Conservation (phyloP, 2,797 vertebrate genomes). For the Danio choprae region DNA sequence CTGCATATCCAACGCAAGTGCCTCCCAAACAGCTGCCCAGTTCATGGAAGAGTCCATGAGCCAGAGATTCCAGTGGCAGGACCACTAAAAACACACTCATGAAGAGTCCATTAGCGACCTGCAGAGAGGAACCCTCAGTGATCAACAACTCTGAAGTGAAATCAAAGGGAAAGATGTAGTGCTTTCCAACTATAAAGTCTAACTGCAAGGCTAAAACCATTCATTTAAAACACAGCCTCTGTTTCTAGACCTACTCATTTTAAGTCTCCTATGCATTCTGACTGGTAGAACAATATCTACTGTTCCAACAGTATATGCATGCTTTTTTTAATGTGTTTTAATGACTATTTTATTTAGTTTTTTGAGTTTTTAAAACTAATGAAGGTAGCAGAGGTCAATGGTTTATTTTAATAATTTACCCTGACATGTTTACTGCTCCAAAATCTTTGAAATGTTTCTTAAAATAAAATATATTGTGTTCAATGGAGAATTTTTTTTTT, state of each 20-base stretch:
- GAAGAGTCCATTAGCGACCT: slow-evolving; percentile 90
- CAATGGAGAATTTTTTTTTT: no score
- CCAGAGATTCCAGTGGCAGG: slow-evolving; percentile 93
- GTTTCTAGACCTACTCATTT: background rate
- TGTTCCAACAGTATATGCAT: no score
- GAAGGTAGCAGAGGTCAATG: no score
- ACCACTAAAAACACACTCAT: slow-evolving; percentile 92
- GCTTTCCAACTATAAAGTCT: background rate
- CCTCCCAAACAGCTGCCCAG: slow-evolving; percentile 94
- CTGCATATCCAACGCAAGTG: slow-evolving; percentile 94
- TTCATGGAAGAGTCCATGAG: slow-evolving; percentile 92
- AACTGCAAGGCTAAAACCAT: background rate
- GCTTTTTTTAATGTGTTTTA: no score
- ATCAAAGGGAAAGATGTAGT: background rate
- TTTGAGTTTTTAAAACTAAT: no score
- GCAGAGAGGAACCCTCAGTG: slow-evolving; percentile 35
- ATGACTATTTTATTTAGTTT: no score
- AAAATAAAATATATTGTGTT: no score
- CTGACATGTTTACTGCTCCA: no score
- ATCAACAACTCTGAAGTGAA: background rate
- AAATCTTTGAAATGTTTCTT: no score
- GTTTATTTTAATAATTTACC: no score
- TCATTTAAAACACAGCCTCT: background rate
- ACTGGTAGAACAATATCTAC: background rate
- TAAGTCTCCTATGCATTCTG: background rate